Evolutionary conservation across 2,113 vertebrate genomes (phyloP), one percentile per base, ranked within the genome.

Genomic region (Taxidea taxus): DNA sequence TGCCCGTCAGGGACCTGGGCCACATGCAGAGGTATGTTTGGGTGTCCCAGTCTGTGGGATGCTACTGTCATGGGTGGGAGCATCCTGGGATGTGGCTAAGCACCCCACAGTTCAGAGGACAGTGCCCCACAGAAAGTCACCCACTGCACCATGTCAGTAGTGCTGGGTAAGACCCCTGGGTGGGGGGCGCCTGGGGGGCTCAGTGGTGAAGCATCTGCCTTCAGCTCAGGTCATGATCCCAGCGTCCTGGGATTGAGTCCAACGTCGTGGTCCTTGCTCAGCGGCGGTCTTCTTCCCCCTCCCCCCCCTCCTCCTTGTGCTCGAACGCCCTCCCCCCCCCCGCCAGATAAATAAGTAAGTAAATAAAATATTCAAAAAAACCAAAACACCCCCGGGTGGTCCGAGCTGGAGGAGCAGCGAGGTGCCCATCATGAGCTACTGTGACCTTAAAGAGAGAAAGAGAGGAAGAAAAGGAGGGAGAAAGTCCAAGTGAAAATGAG

Each of bases 331-430:
- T 47, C 49, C 15, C 11, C 64, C 4, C 34, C 9, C 64, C 0
- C 66, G 3, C 66, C 16, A n/a, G n/a, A 37, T 68, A 68, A 68
- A 68, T 66, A 66, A 18, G 34, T 31, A 64, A 64, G 14, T 68
- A 68, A 68, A 20, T 20, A 21, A 37, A 68, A 68, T 68, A 34
- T n/a, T 3, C 10, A n/a, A 14, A 64, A 31, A 14, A 0, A 16
- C 20, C 10, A 21, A 21, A 18, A 10, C 14, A 8, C 72, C 4
- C 25, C 7, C 4, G 42, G 14, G 2, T 23, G 47, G 23, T 27
- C 20, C 16, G 29, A 5, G 64, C 20, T 34, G 20, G 1, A 1
- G 44, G 0, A 62, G 25, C 0, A 0, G 3, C 2, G 6, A 39
- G 25, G 75, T 54, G 37, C 27, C 60, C 5, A 1, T 54, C n/a